Conservation (phyloP, 1,140 invertebrate species). For the Temnothorax nylanderi region DNA sequence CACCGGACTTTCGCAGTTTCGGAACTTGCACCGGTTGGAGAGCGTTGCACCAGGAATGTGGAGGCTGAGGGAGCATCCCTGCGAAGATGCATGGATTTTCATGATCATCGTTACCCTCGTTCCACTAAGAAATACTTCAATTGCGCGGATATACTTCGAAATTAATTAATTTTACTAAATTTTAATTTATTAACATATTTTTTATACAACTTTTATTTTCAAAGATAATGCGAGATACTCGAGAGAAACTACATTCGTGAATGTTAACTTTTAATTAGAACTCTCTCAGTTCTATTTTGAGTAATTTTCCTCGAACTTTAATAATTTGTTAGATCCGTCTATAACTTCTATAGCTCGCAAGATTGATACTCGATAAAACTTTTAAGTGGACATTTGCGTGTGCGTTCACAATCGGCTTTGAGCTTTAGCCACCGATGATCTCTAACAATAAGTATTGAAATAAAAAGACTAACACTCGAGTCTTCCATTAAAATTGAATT, state of each 20-base stretch:
- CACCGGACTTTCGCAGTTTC: slow-evolving; percentile 31
- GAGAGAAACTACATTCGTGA: background rate
- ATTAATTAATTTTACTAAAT: background rate
- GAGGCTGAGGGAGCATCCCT: too few relatives aligned
- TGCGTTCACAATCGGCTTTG: background rate
- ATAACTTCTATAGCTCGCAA: background rate
- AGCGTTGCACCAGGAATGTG: background rate
- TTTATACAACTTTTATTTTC: background rate
- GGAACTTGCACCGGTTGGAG: slow-evolving; percentile 1
- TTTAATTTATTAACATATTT: background rate
- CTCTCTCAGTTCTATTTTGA: background rate
- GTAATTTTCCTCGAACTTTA: background rate
- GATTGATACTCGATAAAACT: slow-evolving; percentile 10
- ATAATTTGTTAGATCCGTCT: background rate
- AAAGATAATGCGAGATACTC: background rate
- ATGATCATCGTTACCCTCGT: too few relatives aligned
- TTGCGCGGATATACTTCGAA: background rate
- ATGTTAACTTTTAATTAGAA: background rate
- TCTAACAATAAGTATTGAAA: background rate
- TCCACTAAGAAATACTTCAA: background rate
- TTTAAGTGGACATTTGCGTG: background rate
- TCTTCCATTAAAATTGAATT: background rate
- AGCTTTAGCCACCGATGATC: background rate
- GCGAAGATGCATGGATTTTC: background rate
- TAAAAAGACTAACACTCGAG: background rate